phyloP scores from a whole-genome alignment of 2,797 vertebrate species.

The Falco novaeseelandiae region DNA sequence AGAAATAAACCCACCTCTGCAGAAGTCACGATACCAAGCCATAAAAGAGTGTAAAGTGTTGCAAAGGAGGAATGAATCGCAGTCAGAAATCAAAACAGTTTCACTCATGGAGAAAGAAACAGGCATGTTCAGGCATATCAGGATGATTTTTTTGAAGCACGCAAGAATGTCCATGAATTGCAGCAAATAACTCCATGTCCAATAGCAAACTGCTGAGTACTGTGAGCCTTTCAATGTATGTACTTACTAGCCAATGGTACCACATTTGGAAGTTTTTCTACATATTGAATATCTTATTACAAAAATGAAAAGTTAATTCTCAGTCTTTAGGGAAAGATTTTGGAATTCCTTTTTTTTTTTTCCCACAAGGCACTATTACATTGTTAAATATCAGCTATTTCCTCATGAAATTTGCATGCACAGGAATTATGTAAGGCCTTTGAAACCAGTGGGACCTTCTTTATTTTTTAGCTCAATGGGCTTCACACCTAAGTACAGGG shows the following conservation, averaged over 20 bases:
- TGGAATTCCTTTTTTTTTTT: background rate
- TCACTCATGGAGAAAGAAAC: background rate
- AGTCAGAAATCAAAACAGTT: constrained; percentile 9
- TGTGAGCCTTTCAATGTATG: background rate
- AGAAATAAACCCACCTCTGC: background rate
- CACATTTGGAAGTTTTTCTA: background rate
- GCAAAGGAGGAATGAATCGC: constrained; percentile 17
- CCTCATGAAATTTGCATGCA: background rate
- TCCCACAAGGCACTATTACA: background rate
- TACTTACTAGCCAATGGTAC: constrained; percentile 35
- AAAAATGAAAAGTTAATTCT: background rate
- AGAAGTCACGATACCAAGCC: background rate
- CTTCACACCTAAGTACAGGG: background rate
- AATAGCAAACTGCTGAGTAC: background rate
- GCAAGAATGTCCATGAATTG: background rate
- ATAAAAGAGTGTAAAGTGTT: background rate
- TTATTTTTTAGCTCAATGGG: background rate
- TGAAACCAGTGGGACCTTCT: background rate
- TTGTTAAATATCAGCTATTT: background rate
- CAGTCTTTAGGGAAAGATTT: background rate
- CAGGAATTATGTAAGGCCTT: background rate
- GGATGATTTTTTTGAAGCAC: constrained; percentile 5
- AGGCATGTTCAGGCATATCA: constrained; percentile 16
- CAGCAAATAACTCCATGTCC: background rate
- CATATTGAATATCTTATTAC: background rate